These are phyloP conservation scores for Tachyglossus aculeatus DNA, from an alignment of 2,797 vertebrate genomes.

Conservation along the genomic window DNA sequence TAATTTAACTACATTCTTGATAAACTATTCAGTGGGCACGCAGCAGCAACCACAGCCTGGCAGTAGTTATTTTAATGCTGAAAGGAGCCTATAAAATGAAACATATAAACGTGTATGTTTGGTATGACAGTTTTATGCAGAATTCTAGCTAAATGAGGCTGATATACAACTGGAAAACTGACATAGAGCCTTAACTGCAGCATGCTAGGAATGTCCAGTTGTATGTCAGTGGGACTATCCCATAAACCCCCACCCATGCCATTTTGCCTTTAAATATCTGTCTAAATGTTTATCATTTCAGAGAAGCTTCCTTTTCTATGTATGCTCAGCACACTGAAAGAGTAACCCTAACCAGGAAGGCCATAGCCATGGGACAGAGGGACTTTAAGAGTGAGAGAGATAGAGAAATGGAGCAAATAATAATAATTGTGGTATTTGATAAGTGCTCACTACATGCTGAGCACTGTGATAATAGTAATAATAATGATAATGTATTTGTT, in stretches of 20 bases:
- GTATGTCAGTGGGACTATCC: background rate
- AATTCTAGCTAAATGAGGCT: conserved; percentile 2
- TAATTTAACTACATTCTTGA: conserved; percentile 30
- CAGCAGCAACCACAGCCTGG: background rate
- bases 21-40: conserved; percentile 29
- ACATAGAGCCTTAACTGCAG: background rate
- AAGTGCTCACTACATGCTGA: too few relatives aligned
- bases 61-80: conserved; percentile 14
- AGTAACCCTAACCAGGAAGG: too few relatives aligned
- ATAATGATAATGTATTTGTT: too few relatives aligned
- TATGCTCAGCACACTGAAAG: too few relatives aligned
- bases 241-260: background rate
- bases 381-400: too few relatives aligned
- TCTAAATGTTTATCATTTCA: background rate
- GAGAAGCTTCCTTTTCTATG: too few relatives aligned
- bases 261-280: background rate
- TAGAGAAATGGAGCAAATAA: too few relatives aligned
- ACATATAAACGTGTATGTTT: conserved; percentile 7
- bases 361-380: too few relatives aligned
- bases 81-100: conserved; percentile 27
- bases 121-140: conserved; percentile 7
- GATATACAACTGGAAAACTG: background rate
- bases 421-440: too few relatives aligned
- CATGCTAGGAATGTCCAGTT: background rate
- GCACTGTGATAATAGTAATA: too few relatives aligned